Base-by-base conservation (phyloP, 2,797 vertebrate species). In the Acipenser ruthenus region DNA sequence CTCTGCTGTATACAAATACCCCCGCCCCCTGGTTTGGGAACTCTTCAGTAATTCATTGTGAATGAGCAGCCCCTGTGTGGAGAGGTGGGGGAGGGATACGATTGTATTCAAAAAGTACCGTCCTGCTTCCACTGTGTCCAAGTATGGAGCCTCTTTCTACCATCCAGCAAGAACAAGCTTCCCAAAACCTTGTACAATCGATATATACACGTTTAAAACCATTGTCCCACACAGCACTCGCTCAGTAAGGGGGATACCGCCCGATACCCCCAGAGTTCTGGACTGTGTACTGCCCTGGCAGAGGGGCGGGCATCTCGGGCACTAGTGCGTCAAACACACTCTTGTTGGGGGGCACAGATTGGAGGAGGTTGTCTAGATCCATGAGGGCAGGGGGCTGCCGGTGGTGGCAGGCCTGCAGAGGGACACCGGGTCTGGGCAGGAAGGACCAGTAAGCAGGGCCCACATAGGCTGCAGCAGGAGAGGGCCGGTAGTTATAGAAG, bases 261-360 rank as follows among this genome's bases (percentile, higher is more conserved):
- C 79, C 82, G 7, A 88, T 60, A 0, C 79, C 70, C 60, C 81
- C 72, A 23, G 78, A 79, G 0, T 76, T 83, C 71, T 87, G 89
- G 60, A 90, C 68, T 7, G 73, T n/a, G 65, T 88, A 90, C 74
- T 86, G 88, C 71, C 78, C 76, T 7, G 82, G 67, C 0, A 74
- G 74, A 10, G 81, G 79, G 61, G 84, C 82, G 53, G 82, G 1
- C 71, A n/a, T 65, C 76, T 87, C 87, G 48, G 81, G 75, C n/a
- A 81, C 74, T 0, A 89, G 72, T 7, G 79, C 88, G 0, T 96
- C 94, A 59, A 93, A 94, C 63, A 96, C 91, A 7, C 92, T 95
- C 72, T 96, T 95, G 75, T 96, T 96, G 49, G 94, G 94, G 0
- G 94, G 94, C 66, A 94, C 90, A 0, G 89, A 90, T 60, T 91